phyloP scores from a whole-genome alignment of 2,888 invertebrate species.

The Xanthia icteritia region DNA sequence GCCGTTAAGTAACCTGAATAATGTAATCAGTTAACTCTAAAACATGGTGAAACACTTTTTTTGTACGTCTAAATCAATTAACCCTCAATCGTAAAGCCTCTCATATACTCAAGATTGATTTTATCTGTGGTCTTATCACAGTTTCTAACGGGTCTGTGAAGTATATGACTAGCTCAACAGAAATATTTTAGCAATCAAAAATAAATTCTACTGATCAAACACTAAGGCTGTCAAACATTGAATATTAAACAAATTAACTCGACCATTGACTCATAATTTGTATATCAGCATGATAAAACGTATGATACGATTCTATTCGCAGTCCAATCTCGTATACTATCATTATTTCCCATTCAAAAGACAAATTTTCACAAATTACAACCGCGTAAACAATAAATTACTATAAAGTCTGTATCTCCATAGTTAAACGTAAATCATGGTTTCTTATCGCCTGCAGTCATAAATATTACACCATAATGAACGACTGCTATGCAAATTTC shows the following conservation, averaged over 20 bases:
- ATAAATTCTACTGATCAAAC: background rate
- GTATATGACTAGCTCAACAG: background rate
- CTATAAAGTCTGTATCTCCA: constrained; percentile 69
- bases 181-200: constrained; percentile 17
- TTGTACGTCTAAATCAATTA: constrained; percentile 18
- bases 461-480: constrained; percentile 73
- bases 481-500: constrained; percentile 75
- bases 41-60: constrained; percentile 45
- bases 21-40: constrained; percentile 49
- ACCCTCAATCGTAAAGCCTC: background rate
- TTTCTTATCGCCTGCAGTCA: constrained; percentile 72
- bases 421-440: constrained; percentile 74
- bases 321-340: constrained; percentile 4
- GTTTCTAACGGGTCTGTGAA: constrained; percentile 3
- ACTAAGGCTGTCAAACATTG: background rate
- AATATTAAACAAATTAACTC: constrained; percentile 5
- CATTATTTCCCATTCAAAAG: constrained; percentile 25
- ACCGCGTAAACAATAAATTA: constrained; percentile 70
- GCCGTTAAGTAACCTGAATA: constrained; percentile 64
- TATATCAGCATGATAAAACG: constrained; percentile 33
- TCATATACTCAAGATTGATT: constrained; percentile 7
- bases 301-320: constrained; percentile 27
- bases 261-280: constrained; percentile 23
- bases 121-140: constrained; percentile 1
- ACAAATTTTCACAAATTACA: constrained; percentile 58